These are phyloP conservation scores for Balearica regulorum DNA, from an alignment of 2,797 vertebrate species.

Conservation along the genomic window DNA sequence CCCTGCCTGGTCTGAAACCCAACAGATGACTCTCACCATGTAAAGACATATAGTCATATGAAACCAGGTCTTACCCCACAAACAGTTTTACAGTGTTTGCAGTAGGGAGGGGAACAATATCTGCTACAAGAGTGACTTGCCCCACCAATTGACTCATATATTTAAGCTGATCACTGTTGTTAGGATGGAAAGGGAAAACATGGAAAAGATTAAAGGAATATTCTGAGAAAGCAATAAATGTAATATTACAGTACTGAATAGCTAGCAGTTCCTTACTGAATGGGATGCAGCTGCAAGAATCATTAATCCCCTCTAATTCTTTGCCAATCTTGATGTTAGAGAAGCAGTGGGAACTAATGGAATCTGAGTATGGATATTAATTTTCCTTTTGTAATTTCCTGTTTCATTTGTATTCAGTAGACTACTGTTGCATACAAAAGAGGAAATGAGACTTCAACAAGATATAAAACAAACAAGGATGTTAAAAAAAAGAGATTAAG, in stretches of 20 bases:
- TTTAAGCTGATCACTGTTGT: background rate
- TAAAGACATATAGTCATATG: background rate
- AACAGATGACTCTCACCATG: background rate
- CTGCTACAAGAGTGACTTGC: background rate
- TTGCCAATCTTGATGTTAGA: background rate
- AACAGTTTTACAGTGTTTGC: background rate
- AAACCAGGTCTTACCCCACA: background rate
- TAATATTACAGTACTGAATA: background rate
- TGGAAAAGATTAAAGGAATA: background rate
- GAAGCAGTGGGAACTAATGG: background rate
- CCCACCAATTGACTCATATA: background rate
- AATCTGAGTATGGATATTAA: slow-evolving; percentile 6
- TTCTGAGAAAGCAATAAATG: background rate
- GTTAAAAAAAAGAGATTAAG: background rate
- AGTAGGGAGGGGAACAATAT: background rate
- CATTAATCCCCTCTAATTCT: slow-evolving; percentile 4
- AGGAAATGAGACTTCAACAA: background rate
- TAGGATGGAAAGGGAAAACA: background rate
- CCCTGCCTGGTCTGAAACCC: background rate
- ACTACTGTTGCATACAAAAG: background rate
- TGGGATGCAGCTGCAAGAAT: background rate
- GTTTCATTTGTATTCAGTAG: background rate
- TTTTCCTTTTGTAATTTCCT: background rate
- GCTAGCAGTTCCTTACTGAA: background rate
- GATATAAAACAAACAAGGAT: background rate